Evolutionary conservation across 1,140 invertebrate genomes (phyloP).

Genomic region (Cyclina sinensis): DNA sequence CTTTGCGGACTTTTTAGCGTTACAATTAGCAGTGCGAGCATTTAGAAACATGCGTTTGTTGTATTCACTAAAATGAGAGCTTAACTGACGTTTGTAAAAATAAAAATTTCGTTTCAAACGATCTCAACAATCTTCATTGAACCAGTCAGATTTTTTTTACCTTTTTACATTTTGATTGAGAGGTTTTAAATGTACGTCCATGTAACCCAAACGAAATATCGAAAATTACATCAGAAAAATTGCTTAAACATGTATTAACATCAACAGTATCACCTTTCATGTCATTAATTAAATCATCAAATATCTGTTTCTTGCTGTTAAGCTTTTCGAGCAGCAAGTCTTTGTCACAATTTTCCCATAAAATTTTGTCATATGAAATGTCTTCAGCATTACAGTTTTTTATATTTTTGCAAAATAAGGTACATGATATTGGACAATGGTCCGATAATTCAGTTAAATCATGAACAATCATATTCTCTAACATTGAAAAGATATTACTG

Average conservation of each 20-base stretch:
- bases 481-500: not conserved
- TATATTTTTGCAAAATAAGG: not conserved
- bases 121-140: not conserved
- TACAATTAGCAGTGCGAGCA: not conserved
- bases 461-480: not conserved
- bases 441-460: conserved; percentile 26
- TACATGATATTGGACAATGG: conserved; percentile 5
- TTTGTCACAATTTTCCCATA: not conserved
- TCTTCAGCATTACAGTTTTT: not conserved
- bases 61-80: not conserved
- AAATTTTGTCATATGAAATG: not conserved
- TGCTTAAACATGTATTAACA: conserved; percentile 20
- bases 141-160: conserved; percentile 28
- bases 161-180: not conserved
- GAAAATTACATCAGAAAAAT: not conserved
- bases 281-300: not conserved
- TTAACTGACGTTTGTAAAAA: not conserved
- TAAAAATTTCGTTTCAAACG: not conserved
- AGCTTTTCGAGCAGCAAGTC: not conserved
- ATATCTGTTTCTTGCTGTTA: not conserved
- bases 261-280: not conserved
- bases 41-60: conserved; percentile 17
- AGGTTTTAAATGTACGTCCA: not conserved
- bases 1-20: not conserved
- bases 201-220: conserved; percentile 35